Percentiles rank a stretch among this genome's conserved stretches.
phyloP scores from a whole-genome alignment of 2,888 invertebrate genomes.

The Stenoptilia bipunctidactyla region DNA sequence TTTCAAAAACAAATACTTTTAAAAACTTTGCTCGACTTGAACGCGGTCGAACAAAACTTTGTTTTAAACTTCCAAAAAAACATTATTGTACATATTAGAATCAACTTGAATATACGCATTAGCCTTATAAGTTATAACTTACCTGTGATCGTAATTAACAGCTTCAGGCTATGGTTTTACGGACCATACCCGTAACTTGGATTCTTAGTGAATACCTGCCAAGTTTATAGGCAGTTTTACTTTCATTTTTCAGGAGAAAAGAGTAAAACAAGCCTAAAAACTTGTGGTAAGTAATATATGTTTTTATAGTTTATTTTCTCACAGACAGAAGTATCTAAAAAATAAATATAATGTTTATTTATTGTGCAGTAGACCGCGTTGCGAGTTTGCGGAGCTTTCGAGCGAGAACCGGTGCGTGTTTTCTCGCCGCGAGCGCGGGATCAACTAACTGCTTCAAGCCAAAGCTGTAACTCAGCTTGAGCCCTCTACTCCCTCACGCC shows the following conservation, averaged over 20 bases:
- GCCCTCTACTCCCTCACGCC: background rate
- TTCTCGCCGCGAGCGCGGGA: background rate
- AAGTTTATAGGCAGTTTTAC: background rate
- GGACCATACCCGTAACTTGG: slow-evolving; percentile 3
- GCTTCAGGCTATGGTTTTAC: slow-evolving; percentile 4
- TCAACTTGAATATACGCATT: no score
- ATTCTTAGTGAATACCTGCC: background rate
- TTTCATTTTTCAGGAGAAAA: background rate
- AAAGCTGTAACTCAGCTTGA: background rate
- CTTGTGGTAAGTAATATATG: no score
- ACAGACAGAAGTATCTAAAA: no score
- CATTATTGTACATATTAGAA: no score
- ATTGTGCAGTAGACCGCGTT: background rate
- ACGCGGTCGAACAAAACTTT: no score
- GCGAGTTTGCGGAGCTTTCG: background rate
- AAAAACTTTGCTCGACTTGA: no score
- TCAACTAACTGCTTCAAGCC: background rate
- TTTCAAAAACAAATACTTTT: no score
- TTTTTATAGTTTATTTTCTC: no score
- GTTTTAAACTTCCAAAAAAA: no score
- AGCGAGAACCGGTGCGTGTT: background rate
- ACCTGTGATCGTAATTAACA: slow-evolving; percentile 3
- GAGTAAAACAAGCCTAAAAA: no score
- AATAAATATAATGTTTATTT: no score
- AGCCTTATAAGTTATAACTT: background rate